A percentile compares a stretch with the other conserved stretches of the same genome.
These are phyloP conservation scores for Coenonympha glycerion DNA, from an alignment of 2,888 invertebrate genomes.

Conservation along the genomic window DNA sequence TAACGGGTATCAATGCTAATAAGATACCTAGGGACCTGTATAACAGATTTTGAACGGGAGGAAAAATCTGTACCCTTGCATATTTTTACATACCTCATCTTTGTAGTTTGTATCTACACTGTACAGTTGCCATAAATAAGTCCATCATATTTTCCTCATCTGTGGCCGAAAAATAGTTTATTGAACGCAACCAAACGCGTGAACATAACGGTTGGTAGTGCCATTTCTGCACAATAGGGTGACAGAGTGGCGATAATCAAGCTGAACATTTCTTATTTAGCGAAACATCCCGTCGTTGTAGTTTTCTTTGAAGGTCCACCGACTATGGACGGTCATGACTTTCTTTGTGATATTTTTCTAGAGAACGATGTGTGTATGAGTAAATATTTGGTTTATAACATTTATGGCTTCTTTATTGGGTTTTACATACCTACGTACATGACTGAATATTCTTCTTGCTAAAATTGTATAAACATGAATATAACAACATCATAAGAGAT, in stretches of 20 bases:
- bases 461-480: too few species aligned
- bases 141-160: slow-evolving; percentile 46
- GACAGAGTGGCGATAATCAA: slow-evolving; percentile 41
- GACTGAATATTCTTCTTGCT: too few species aligned
- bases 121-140: slow-evolving; percentile 37
- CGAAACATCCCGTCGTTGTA: slow-evolving; percentile 40
- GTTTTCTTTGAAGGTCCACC: slow-evolving; percentile 22
- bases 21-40: too few species aligned
- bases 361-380: not conserved
- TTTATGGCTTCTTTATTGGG: not conserved
- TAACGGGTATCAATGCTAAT: too few species aligned
- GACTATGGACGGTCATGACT: not conserved
- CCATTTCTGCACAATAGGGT: slow-evolving; percentile 38
- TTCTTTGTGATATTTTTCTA: not conserved
- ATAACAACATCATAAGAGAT: too few species aligned
- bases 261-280: slow-evolving; percentile 58
- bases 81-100: too few species aligned
- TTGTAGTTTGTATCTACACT: too few species aligned
- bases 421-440: too few species aligned
- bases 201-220: slow-evolving; percentile 35
- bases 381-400: not conserved
- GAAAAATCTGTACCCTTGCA: too few species aligned
- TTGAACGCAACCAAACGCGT: slow-evolving; percentile 38
- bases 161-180: slow-evolving; percentile 45
- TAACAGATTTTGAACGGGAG: too few species aligned